Evolutionary conservation across 2,888 invertebrate genomes (phyloP).

Genomic region (Eledone cirrhosa): DNA sequence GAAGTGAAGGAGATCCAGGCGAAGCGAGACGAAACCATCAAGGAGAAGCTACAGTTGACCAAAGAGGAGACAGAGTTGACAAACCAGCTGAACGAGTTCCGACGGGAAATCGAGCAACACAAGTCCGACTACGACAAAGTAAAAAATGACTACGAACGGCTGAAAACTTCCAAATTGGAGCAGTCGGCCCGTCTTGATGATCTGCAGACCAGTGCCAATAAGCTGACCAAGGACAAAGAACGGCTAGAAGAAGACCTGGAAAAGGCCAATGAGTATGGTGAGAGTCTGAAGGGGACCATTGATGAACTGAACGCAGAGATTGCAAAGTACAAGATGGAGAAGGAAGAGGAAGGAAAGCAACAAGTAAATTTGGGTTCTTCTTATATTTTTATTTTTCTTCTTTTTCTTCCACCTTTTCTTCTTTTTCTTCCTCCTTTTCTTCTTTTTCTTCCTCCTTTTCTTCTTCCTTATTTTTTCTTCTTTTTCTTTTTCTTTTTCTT

Average conservation of each 20-base stretch:
- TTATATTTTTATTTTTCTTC: background rate
- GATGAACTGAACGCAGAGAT: background rate
- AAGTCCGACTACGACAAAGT: background rate
- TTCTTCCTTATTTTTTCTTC: background rate
- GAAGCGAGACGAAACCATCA: background rate
- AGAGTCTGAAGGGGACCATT: background rate
- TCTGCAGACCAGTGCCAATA: constrained; percentile 1
- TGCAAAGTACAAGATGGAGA: background rate
- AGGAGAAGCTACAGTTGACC: constrained; percentile 43
- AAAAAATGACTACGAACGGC: constrained; percentile 5
- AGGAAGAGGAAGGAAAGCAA: constrained; percentile 7
- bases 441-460: background rate
- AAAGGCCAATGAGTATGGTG: background rate
- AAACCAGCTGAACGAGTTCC: constrained; percentile 36
- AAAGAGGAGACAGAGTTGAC: constrained; percentile 49
- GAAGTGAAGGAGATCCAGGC: constrained; percentile 39
- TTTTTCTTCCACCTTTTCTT: background rate
- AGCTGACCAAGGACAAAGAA: constrained; percentile 15
- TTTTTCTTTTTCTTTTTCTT: background rate
- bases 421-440: background rate
- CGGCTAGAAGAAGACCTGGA: background rate
- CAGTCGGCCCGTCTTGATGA: background rate
- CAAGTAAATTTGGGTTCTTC: background rate
- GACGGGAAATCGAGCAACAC: background rate
- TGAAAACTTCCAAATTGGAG: background rate